Evolutionary conservation across 2,888 invertebrate species (phyloP).

Genomic region (Athalia circularis): DNA sequence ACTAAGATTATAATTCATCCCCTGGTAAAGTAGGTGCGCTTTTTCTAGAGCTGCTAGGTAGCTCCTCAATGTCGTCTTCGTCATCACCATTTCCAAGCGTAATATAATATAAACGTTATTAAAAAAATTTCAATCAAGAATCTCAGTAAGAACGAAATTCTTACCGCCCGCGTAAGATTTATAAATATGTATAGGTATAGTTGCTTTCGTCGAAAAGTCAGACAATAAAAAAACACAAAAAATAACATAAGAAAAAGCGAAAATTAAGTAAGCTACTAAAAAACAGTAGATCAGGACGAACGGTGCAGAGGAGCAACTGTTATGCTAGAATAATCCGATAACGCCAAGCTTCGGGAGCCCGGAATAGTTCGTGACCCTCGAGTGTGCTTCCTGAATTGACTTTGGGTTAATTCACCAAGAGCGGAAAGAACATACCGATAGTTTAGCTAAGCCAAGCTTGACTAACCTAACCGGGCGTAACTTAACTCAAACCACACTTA

Average conservation of each 20-base stretch:
- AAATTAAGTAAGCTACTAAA: no score
- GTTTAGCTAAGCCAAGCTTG: conserved; percentile 21
- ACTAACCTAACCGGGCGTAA: conserved; percentile 6
- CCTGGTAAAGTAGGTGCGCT: neutral
- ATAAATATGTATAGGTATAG: neutral
- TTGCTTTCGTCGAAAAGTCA: neutral
- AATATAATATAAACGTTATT: neutral
- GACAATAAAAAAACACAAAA: neutral
- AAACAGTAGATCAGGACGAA: neutral
- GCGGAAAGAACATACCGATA: conserved; percentile 41
- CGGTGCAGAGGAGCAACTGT: neutral
- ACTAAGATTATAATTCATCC: conserved; percentile 13
- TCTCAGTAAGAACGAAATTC: neutral
- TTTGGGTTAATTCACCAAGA: conserved; percentile 42
- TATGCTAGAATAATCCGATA: conserved; percentile 41
- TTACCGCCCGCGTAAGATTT: neutral
- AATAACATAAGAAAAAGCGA: neutral
- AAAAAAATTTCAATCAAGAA: neutral
- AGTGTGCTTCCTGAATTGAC: conserved; percentile 45
- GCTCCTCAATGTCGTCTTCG: neutral
- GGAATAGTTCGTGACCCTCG: conserved; percentile 43
- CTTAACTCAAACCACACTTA: neutral
- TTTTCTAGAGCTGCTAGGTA: neutral
- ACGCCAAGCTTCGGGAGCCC: conserved; percentile 44
- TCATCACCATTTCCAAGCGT: neutral